phyloP scores from a whole-genome alignment of 1,140 invertebrate species.

The Maconellicoccus hirsutus region DNA sequence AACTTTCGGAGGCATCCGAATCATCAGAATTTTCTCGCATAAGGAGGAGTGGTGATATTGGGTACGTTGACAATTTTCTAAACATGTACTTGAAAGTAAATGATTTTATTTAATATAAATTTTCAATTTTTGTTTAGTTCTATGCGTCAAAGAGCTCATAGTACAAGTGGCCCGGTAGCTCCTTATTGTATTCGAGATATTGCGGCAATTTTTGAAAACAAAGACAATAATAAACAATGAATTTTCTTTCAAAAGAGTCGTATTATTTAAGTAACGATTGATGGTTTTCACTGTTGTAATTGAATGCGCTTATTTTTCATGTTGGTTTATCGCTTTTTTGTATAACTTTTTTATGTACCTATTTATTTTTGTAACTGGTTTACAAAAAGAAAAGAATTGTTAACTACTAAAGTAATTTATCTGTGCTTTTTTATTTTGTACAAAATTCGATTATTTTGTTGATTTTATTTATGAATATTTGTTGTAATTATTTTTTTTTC shows the following conservation, averaged over 20 bases:
- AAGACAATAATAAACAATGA: slow-evolving; percentile 27
- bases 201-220: slow-evolving; percentile 58
- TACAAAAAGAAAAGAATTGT: slow-evolving; percentile 13
- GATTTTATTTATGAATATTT: slow-evolving; percentile 7
- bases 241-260: neutral
- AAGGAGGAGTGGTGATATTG: neutral
- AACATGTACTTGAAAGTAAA: too few species aligned
- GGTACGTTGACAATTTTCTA: neutral
- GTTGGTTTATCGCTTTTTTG: slow-evolving; percentile 14
- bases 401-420: slow-evolving; percentile 16
- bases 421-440: neutral
- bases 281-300: neutral
- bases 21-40: neutral
- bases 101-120: too few species aligned
- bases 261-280: slow-evolving; percentile 12
- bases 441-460: slow-evolving; percentile 1
- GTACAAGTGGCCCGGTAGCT: slow-evolving; percentile 37
- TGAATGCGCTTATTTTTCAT: slow-evolving; percentile 17
- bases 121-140: slow-evolving; percentile 25
- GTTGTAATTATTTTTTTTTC: neutral
- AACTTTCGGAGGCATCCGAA: slow-evolving; percentile 24
- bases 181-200: slow-evolving; percentile 62
- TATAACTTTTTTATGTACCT: neutral
- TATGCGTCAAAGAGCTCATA: slow-evolving; percentile 27
- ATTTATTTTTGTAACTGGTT: slow-evolving; percentile 18